Conservation (phyloP, 1,140 invertebrate genomes). For the Stratiolaelaps scimitus region DNA sequence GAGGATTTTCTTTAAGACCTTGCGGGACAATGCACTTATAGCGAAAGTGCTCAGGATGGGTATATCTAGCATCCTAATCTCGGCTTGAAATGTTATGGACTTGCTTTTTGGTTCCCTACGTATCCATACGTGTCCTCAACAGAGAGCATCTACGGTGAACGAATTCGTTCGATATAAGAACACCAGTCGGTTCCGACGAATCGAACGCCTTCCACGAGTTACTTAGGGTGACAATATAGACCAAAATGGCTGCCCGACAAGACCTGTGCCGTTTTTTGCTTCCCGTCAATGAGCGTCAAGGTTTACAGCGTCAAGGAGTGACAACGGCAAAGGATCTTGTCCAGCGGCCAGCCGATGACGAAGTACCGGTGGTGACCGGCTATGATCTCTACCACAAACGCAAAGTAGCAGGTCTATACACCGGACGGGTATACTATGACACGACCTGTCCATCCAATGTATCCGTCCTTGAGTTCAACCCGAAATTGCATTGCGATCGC, state of each 20-base stretch:
- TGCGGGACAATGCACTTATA: too few species aligned
- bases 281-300: neutral
- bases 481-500: constrained; percentile 1
- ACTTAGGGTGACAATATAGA: neutral
- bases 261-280: constrained; percentile 8
- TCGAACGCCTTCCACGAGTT: too few species aligned
- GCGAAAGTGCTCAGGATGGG: too few species aligned
- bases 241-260: constrained; percentile 14
- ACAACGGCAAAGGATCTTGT: neutral
- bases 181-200: neutral
- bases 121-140: too few species aligned
- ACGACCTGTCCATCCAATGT: neutral
- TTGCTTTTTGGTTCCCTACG: too few species aligned
- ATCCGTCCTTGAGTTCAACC: neutral
- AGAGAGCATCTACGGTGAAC: too few species aligned
- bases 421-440: constrained; percentile 5
- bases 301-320: neutral
- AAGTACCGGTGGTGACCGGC: neutral
- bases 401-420: neutral
- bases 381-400: neutral
- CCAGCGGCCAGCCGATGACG: neutral
- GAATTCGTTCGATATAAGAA: constrained; percentile 4
- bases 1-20: too few species aligned
- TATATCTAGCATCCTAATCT: too few species aligned
- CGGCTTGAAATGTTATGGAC: too few species aligned